phyloP scores from a whole-genome alignment of 2,888 invertebrate species.

The Seira musarum region DNA sequence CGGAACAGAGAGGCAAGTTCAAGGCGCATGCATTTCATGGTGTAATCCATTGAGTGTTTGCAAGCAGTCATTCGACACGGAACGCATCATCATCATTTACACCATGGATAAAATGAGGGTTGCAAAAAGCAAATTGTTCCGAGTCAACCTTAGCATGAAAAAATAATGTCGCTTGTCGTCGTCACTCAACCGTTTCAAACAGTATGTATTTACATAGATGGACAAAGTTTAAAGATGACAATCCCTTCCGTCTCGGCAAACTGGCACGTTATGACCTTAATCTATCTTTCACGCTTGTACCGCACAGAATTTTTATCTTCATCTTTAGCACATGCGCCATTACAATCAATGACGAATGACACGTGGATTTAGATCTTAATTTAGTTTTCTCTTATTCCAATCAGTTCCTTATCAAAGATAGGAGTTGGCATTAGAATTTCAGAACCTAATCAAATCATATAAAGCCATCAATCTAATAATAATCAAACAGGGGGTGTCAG shows the following conservation, averaged over 20 bases:
- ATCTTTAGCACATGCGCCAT: too few species aligned
- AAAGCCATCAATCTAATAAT: constrained; percentile 44
- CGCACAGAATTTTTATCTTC: too few species aligned
- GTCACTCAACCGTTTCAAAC: not conserved
- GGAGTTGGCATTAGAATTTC: too few species aligned
- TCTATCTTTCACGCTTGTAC: not conserved
- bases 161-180: constrained; percentile 1
- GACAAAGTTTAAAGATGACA: not conserved
- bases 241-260: not conserved
- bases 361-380: too few species aligned
- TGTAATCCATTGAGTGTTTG: not conserved
- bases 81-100: constrained; percentile 6
- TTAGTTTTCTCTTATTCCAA: too few species aligned
- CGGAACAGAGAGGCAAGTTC: constrained; percentile 1
- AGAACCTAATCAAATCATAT: constrained; percentile 16
- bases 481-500: constrained; percentile 35
- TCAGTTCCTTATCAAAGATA: not conserved
- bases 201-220: not conserved
- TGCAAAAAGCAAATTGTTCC: not conserved
- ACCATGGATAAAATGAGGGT: not conserved
- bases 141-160: not conserved
- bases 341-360: too few species aligned
- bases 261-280: not conserved
- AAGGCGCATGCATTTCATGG: not conserved
- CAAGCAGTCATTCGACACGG: not conserved